Conservation (phyloP, 2,113 vertebrate species). For the Pipa parva region DNA sequence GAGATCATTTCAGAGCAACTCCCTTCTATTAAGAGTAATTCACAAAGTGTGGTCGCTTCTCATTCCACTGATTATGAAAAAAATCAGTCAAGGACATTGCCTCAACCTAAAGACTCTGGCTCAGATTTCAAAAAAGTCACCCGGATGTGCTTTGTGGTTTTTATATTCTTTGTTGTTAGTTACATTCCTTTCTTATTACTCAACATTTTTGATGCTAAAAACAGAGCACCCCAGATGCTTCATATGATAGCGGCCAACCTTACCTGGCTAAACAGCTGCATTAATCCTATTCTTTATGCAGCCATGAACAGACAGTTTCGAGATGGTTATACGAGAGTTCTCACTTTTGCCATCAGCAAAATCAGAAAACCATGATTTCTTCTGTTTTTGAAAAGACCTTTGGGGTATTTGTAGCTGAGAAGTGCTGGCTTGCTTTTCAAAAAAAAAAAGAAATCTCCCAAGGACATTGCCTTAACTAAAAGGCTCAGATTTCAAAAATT, state of each 20-base stretch:
- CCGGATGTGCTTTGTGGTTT: constrained; percentile 78
- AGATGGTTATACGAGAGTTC: constrained; percentile 65
- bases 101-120: constrained; percentile 55
- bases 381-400: neutral
- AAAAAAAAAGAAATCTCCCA: too few relatives aligned
- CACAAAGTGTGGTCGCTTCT: neutral
- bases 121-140: constrained; percentile 74
- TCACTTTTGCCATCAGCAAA: constrained; percentile 49
- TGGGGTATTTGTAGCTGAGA: neutral
- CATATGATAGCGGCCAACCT: constrained; percentile 82
- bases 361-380: constrained; percentile 1
- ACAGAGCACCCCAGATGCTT: constrained; percentile 61
- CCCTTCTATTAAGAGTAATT: constrained; percentile 45
- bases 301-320: constrained; percentile 82
- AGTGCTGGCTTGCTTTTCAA: neutral
- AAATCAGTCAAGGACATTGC: neutral
- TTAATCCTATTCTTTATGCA: constrained; percentile 80
- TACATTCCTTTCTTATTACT: constrained; percentile 76
- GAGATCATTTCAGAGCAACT: constrained; percentile 53
- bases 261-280: constrained; percentile 83
- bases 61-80: constrained; percentile 7
- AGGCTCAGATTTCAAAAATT: constrained; percentile 74
- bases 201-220: constrained; percentile 68
- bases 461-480: constrained; percentile 37
- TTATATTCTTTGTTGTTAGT: constrained; percentile 72